phyloP scores from a whole-genome alignment of 2,888 invertebrate genomes.

The Xanthia togata region DNA sequence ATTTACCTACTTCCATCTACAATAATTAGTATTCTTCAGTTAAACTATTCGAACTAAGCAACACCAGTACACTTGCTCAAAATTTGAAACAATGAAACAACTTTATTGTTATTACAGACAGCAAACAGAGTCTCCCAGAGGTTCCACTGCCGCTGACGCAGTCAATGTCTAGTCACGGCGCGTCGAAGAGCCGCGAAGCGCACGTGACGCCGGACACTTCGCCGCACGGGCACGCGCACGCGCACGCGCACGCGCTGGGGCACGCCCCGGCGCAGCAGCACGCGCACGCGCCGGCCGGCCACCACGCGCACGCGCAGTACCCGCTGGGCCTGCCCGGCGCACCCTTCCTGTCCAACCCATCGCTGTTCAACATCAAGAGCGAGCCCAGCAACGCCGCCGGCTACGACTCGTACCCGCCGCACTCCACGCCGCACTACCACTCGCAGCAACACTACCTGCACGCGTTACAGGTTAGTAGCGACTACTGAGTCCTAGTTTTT shows the following conservation, averaged over 20 bases:
- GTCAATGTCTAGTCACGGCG: slow-evolving; percentile 70
- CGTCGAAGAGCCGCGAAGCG: slow-evolving; percentile 68
- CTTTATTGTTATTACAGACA: slow-evolving; percentile 71
- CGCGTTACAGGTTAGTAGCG: slow-evolving; percentile 83
- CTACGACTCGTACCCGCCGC: slow-evolving; percentile 80
- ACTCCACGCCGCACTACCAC: slow-evolving; percentile 80
- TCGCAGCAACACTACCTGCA: slow-evolving; percentile 90
- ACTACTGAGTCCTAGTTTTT: background rate
- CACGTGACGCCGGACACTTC: slow-evolving; percentile 86
- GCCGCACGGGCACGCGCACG: slow-evolving; percentile 73
- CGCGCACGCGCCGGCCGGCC: slow-evolving; percentile 71
- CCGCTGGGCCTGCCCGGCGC: slow-evolving; percentile 72
- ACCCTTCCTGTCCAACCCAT: slow-evolving; percentile 81
- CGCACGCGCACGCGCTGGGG: slow-evolving; percentile 43
- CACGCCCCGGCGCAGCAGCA: slow-evolving; percentile 79
- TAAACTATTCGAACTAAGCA: background rate
- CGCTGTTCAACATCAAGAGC: slow-evolving; percentile 88
- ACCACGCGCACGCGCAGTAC: slow-evolving; percentile 85
- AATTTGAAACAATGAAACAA: background rate
- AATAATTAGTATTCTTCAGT: background rate
- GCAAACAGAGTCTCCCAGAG: slow-evolving; percentile 86
- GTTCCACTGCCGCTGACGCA: slow-evolving; percentile 84
- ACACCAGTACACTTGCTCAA: background rate
- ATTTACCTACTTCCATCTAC: background rate
- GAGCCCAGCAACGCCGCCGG: slow-evolving; percentile 80